Percentiles rank a stretch among this genome's conserved stretches.
Conservation (phyloP, 2,113 vertebrate genomes). For the Dinomys branickii region DNA sequence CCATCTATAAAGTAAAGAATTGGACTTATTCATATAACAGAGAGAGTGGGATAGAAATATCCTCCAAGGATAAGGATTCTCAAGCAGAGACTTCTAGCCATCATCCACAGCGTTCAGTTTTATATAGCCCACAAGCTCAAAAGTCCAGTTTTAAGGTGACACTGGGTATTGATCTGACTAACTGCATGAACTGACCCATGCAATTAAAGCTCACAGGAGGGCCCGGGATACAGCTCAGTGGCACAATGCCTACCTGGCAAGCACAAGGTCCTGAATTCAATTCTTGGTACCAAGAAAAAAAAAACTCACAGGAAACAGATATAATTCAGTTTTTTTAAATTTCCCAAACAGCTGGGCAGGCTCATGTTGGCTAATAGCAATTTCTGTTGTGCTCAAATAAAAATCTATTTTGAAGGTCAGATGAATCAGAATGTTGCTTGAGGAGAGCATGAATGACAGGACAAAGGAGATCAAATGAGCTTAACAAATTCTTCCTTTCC, state of each 20-base stretch:
- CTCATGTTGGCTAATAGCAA: slow-evolving; percentile 36
- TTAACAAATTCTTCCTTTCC: slow-evolving; percentile 9
- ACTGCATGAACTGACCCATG: neutral
- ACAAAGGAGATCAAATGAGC: neutral
- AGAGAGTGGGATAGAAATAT: neutral
- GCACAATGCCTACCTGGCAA: too few species aligned
- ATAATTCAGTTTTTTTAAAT: slow-evolving; percentile 1
- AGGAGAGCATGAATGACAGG: neutral
- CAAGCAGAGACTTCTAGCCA: neutral
- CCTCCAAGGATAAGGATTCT: neutral
- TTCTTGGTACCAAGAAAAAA: too few species aligned
- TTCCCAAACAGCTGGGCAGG: neutral
- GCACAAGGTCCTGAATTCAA: too few species aligned
- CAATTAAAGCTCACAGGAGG: slow-evolving; percentile 16
- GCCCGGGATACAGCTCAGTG: too few species aligned
- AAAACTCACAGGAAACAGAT: slow-evolving; percentile 19
- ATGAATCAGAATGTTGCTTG: slow-evolving; percentile 50
- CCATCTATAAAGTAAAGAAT: slow-evolving; percentile 7
- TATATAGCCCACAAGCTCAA: neutral
- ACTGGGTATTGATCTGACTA: slow-evolving; percentile 17
- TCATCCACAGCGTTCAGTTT: neutral
- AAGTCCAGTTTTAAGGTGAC: slow-evolving; percentile 19
- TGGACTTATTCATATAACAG: neutral
- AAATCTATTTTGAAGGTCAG: slow-evolving; percentile 50
- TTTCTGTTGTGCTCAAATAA: slow-evolving; percentile 7